Evolutionary conservation across 2,888 invertebrate species (phyloP).

Genomic region (Rotaria sp.): DNA sequence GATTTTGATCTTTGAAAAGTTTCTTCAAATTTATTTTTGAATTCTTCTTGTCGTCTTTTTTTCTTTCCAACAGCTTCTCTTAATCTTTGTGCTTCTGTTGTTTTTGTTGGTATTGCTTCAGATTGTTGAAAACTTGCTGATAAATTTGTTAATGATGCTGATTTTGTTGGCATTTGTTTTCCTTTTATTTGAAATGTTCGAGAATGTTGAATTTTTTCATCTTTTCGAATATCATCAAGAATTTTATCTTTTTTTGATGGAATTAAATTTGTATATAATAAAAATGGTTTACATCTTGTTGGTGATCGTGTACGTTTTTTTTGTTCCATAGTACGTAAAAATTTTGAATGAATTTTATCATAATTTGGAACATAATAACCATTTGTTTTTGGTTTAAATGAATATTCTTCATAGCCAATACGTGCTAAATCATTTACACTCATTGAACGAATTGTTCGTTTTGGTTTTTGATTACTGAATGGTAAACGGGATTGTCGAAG

Average conservation of each 20-base stretch:
- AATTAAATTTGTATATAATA: constrained; percentile 31
- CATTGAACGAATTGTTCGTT: constrained; percentile 23
- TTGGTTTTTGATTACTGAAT: constrained; percentile 35
- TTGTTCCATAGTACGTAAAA: constrained; percentile 30
- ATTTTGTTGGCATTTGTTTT: constrained; percentile 1
- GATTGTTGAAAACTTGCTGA: not conserved
- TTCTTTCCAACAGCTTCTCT: not conserved
- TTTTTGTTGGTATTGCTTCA: not conserved
- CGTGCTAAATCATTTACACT: constrained; percentile 21
- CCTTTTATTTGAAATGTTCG: constrained; percentile 27
- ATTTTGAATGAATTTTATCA: constrained; percentile 32
- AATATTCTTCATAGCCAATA: not conserved
- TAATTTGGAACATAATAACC: constrained; percentile 38
- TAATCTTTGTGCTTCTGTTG: constrained; percentile 13
- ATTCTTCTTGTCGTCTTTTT: not conserved
- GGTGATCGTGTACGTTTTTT: constrained; percentile 27
- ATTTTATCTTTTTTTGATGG: constrained; percentile 26
- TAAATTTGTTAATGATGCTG: not conserved
- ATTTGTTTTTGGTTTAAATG: constrained; percentile 29
- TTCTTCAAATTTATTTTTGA: not conserved
- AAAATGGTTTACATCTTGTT: constrained; percentile 35
- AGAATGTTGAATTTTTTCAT: not conserved
- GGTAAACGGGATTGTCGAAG: constrained; percentile 42
- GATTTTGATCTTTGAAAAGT: not conserved
- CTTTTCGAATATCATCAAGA: constrained; percentile 21